These are phyloP conservation scores for Ovis aries DNA, from an alignment of 2,113 vertebrate genomes.

Conservation along the genomic window ARS-UI_Ramb_v3.0 NC_056080.1:51047501-51048000, in stretches of 20 bases:
- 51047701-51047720: background rate
- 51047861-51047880: background rate
- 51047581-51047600: background rate
- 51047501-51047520: background rate
- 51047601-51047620: background rate
- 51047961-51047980: background rate
- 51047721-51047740: background rate
- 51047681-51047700: background rate
- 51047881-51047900: background rate
- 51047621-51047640: background rate
- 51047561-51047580: background rate
- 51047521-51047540: background rate
- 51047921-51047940: background rate
- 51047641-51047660: background rate
- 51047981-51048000: background rate
- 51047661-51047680: background rate
- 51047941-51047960: background rate
- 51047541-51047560: background rate
- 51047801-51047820: background rate
- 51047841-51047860: background rate
- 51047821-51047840: background rate
- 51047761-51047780: background rate
- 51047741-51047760: background rate
- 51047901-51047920: background rate
- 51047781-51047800: background rate